These are phyloP conservation scores for Geotrypetes seraphini DNA, from an alignment of 2,797 vertebrate genomes.

Conservation along the genomic window DNA sequence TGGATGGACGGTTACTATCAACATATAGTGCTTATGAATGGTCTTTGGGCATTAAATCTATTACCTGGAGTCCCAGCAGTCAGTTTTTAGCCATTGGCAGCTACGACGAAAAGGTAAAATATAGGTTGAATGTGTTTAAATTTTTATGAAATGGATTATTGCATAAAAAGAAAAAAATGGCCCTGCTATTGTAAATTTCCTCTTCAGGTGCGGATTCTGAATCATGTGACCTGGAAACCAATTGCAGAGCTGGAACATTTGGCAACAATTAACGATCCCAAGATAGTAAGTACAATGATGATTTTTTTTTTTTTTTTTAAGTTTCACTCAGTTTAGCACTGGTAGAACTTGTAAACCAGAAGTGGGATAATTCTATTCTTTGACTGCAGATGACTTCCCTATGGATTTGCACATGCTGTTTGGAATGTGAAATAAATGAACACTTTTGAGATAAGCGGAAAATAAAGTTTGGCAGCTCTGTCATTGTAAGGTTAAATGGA, in stretches of 20 bases:
- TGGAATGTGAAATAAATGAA: too few species aligned
- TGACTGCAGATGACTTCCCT: too few species aligned
- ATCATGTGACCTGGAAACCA: conserved; percentile 92
- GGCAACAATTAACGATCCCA: conserved; percentile 51
- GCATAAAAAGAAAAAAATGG: too few species aligned
- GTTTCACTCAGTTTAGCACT: too few species aligned
- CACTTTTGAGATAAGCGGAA: too few species aligned
- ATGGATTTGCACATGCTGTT: too few species aligned
- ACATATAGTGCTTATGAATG: conserved; percentile 80
- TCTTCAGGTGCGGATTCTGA: conserved; percentile 79
- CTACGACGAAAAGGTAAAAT: conserved; percentile 84
- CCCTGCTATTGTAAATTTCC: not conserved
- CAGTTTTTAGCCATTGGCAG: conserved; percentile 91
- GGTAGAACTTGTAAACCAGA: too few species aligned
- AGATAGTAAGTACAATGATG: conserved; percentile 56
- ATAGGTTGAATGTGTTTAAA: rapidly evolving
- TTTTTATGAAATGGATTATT: not conserved
- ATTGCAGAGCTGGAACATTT: conserved; percentile 77
- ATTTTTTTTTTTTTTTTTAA: too few species aligned
- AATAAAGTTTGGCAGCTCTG: too few species aligned
- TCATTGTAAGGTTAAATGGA: too few species aligned
- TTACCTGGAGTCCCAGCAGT: conserved; percentile 90
- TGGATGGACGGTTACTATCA: conserved; percentile 84
- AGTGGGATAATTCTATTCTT: too few species aligned
- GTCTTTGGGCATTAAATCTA: conserved; percentile 81